Conservation (phyloP, 2,797 vertebrate genomes). For the Danio tinwini region DNA sequence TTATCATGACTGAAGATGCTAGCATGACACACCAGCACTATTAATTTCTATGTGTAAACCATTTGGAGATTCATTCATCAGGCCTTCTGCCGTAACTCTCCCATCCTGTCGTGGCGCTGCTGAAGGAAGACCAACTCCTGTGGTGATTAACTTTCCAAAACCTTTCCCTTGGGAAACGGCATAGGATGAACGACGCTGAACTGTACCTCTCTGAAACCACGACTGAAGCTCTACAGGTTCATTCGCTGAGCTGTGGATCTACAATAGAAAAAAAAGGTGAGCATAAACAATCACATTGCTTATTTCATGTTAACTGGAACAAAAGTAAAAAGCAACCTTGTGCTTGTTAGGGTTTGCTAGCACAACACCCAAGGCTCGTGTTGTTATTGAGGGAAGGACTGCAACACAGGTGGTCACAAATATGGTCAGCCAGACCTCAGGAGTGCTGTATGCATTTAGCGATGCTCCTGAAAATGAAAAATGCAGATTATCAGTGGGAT, state of each 20-base stretch:
- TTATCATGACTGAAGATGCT: not conserved
- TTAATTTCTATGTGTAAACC: not conserved
- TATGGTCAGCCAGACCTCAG: conserved; percentile 81
- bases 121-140: conserved; percentile 55
- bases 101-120: conserved; percentile 39
- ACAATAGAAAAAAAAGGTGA: not conserved
- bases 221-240: conserved; percentile 70
- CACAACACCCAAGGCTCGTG: conserved; percentile 65
- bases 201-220: conserved; percentile 58
- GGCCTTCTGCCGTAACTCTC: conserved; percentile 47
- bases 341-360: conserved; percentile 63
- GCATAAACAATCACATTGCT: not conserved
- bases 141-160: conserved; percentile 77
- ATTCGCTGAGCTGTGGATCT: conserved; percentile 72
- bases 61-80: conserved; percentile 34
- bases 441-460: conserved; percentile 75
- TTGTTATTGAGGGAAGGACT: conserved; percentile 77
- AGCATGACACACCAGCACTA: conserved; percentile 7
- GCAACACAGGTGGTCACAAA: conserved; percentile 81
- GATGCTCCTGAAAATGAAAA: conserved; percentile 74
- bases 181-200: conserved; percentile 80
- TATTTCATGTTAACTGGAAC: not conserved
- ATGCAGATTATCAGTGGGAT: not conserved
- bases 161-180: conserved; percentile 84
- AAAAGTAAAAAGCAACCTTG: conserved; percentile 67